A percentile compares a stretch with the other conserved stretches of the same genome.
Conservation (phyloP, 2,888 invertebrate genomes). For the Drosophila austrosaltans region DNA sequence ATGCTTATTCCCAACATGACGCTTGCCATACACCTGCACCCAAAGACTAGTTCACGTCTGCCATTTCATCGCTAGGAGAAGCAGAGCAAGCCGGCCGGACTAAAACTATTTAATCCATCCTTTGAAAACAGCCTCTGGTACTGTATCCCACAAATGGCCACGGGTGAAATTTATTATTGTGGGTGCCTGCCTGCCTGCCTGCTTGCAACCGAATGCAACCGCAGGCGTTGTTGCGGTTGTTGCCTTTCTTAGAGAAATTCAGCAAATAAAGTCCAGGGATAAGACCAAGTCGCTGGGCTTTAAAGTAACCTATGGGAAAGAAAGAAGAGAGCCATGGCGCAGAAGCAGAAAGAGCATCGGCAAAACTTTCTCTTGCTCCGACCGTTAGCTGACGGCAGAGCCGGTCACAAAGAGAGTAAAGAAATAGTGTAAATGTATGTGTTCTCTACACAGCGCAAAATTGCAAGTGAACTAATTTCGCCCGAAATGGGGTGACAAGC, state of each 20-base stretch:
- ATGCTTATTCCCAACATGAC: conserved; percentile 80
- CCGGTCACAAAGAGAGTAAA: too few species aligned
- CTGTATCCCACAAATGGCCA: background rate
- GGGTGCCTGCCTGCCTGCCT: background rate
- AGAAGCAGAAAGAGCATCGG: conserved; percentile 21
- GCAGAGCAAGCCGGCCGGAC: conserved; percentile 7
- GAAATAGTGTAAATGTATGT: too few species aligned
- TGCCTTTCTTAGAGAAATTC: conserved; percentile 44
- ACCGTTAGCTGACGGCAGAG: conserved; percentile 19
- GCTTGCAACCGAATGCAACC: conserved; percentile 16
- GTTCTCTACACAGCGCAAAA: too few species aligned
- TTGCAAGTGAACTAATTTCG: too few species aligned
- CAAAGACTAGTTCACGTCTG: conserved; percentile 1
- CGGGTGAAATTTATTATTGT: background rate
- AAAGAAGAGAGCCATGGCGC: conserved; percentile 31
- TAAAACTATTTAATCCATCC: conserved; percentile 5
- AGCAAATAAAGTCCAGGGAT: conserved; percentile 56
- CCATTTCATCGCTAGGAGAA: conserved; percentile 11
- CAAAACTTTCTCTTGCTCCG: background rate
- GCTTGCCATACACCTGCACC: background rate
- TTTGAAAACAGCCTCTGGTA: background rate
- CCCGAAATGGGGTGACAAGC: too few species aligned
- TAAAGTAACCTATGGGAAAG: background rate
- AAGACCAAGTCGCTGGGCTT: conserved; percentile 35
- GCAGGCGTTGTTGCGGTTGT: conserved; percentile 17